phyloP scores from a whole-genome alignment of 2,113 vertebrate genomes.

The Albula goreensis region DNA sequence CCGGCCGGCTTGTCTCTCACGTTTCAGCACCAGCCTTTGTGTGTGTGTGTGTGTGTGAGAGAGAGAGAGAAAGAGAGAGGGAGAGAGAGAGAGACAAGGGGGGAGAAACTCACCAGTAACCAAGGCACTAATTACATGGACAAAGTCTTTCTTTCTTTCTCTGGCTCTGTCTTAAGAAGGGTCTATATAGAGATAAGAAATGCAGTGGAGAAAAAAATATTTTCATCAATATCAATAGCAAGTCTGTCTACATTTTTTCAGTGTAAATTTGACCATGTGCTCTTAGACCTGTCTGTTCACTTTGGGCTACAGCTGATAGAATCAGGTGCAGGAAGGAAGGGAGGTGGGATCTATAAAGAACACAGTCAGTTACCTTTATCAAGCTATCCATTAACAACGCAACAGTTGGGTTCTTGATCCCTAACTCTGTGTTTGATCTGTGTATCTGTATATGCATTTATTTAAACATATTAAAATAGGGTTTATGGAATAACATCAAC shows the following conservation, averaged over 20 bases:
- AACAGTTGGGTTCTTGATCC: background rate
- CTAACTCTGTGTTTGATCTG: too few species aligned
- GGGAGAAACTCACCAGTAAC: background rate
- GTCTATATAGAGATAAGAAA: too few species aligned
- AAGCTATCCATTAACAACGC: background rate
- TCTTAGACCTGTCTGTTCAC: background rate
- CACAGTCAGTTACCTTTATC: too few species aligned
- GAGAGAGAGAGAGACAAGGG: too few species aligned
- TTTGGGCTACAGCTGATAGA: background rate
- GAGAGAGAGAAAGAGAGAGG: too few species aligned
- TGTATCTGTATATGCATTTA: too few species aligned
- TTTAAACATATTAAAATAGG: too few species aligned
- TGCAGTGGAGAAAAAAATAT: too few species aligned
- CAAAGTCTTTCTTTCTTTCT: background rate
- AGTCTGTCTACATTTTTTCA: too few species aligned
- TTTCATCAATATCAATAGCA: too few species aligned
- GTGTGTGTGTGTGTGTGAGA: background rate
- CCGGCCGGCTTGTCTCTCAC: conserved; percentile 64
- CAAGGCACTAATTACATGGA: background rate
- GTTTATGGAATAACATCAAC: too few species aligned
- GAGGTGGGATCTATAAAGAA: background rate
- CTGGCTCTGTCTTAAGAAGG: background rate
- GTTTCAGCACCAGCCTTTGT: conserved; percentile 59
- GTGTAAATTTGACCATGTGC: too few species aligned
- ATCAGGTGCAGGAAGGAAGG: background rate